phyloP scores from a whole-genome alignment of 2,888 invertebrate genomes.

The Himalopsyche tibetana region DNA sequence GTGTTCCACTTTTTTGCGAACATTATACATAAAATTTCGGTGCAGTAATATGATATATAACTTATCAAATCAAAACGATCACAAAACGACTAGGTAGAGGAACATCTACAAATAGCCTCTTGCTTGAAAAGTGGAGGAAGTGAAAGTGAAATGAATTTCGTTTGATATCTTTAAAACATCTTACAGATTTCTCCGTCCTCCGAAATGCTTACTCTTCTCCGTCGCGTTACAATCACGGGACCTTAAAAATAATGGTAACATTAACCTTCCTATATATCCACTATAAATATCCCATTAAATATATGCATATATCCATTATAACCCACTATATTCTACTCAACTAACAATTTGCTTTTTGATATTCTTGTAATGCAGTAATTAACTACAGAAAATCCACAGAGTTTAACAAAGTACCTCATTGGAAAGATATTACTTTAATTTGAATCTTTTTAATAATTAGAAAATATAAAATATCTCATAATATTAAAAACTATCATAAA shows the following conservation, averaged over 20 bases:
- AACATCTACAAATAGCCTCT: not conserved
- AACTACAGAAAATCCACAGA: no score
- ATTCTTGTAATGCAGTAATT: no score
- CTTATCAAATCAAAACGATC: not conserved
- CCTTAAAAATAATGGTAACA: slow-evolving; percentile 69
- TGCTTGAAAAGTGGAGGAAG: slow-evolving; percentile 3
- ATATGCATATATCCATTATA: no score
- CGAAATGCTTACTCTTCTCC: slow-evolving; percentile 81
- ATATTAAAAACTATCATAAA: no score
- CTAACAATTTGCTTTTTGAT: no score
- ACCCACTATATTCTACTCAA: no score
- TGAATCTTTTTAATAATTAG: no score
- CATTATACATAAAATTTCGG: not conserved
- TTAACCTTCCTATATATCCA: not conserved
- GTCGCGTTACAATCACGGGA: slow-evolving; percentile 76
- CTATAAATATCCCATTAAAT: no score
- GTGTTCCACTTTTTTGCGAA: not conserved
- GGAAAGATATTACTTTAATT: no score
- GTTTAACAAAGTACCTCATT: no score
- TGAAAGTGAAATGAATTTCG: slow-evolving; percentile 2
- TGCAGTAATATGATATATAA: not conserved
- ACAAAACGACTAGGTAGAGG: slow-evolving; percentile 30
- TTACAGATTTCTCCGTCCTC: slow-evolving; percentile 87
- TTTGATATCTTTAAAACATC: slow-evolving; percentile 68
- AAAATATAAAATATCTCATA: no score